Evolutionary conservation across 2,888 invertebrate species (phyloP).

Genomic region (Branchinecta sandiegonensis): DNA sequence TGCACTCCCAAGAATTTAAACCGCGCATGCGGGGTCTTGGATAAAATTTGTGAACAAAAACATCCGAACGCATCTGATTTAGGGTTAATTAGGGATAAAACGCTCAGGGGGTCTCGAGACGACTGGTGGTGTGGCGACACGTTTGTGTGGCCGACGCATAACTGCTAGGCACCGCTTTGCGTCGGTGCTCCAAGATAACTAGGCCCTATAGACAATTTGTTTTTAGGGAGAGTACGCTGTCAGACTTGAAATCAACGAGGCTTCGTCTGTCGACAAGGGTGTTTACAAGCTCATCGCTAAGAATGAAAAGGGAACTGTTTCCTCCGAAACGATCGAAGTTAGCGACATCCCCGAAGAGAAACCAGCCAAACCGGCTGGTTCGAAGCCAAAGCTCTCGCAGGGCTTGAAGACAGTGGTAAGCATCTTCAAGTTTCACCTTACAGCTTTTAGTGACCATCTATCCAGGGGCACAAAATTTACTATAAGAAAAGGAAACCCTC

Average conservation of each 20-base stretch:
- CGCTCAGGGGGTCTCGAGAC: no score
- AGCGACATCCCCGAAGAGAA: conserved; percentile 57
- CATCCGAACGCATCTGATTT: no score
- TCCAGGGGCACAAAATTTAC: no score
- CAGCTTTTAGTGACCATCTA: not conserved
- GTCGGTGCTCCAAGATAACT: no score
- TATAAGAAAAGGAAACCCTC: no score
- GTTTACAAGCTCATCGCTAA: conserved; percentile 76
- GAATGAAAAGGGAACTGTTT: conserved; percentile 83
- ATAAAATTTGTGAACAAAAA: no score
- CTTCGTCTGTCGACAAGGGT: conserved; percentile 65
- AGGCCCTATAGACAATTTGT: conserved; percentile 22
- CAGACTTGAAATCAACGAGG: conserved; percentile 74
- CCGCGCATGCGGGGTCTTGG: no score
- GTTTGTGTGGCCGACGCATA: no score
- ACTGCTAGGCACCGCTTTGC: no score
- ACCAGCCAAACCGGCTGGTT: conserved; percentile 45
- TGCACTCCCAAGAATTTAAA: no score
- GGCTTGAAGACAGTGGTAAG: conserved; percentile 20
- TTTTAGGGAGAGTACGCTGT: conserved; percentile 70
- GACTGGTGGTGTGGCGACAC: no score
- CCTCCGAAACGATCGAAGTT: conserved; percentile 72
- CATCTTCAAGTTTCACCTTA: not conserved
- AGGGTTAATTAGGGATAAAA: no score
- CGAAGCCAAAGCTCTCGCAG: conserved; percentile 49